Evolutionary conservation across 2,113 vertebrate genomes (phyloP).

Genomic region (Scytalopus superciliaris): DNA sequence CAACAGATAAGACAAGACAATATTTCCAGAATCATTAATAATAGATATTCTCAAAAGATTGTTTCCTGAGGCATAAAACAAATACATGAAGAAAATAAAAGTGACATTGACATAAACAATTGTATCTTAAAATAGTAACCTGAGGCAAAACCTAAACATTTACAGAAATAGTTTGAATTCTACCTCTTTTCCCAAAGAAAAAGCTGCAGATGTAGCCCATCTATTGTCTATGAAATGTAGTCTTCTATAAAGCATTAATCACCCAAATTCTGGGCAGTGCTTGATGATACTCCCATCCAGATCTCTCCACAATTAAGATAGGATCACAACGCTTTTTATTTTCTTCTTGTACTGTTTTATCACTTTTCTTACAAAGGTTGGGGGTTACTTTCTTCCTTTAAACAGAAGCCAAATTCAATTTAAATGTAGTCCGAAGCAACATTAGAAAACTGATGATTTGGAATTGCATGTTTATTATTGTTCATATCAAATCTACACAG

Average conservation of each 20-base stretch:
- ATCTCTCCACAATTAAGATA: background rate
- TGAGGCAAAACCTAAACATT: slow-evolving; percentile 8
- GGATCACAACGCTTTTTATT: background rate
- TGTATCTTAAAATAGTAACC: slow-evolving; percentile 6
- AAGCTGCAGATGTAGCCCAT: background rate
- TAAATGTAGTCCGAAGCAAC: background rate
- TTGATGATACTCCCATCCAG: background rate
- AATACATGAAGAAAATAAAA: slow-evolving; percentile 17
- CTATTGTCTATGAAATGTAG: background rate
- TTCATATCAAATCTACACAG: background rate
- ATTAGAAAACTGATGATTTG: background rate
- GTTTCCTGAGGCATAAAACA: background rate
- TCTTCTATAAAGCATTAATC: background rate
- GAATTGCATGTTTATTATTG: background rate
- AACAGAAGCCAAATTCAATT: background rate
- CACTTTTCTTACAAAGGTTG: background rate
- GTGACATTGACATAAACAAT: slow-evolving; percentile 46
- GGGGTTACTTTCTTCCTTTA: background rate
- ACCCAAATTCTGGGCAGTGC: background rate
- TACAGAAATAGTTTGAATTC: background rate
- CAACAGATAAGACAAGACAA: background rate
- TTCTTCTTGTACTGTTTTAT: background rate
- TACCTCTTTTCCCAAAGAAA: background rate
- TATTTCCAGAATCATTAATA: slow-evolving; percentile 26
- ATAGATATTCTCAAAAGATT: background rate